phyloP scores from a whole-genome alignment of 2,888 invertebrate genomes.

The Selenia dentaria region DNA sequence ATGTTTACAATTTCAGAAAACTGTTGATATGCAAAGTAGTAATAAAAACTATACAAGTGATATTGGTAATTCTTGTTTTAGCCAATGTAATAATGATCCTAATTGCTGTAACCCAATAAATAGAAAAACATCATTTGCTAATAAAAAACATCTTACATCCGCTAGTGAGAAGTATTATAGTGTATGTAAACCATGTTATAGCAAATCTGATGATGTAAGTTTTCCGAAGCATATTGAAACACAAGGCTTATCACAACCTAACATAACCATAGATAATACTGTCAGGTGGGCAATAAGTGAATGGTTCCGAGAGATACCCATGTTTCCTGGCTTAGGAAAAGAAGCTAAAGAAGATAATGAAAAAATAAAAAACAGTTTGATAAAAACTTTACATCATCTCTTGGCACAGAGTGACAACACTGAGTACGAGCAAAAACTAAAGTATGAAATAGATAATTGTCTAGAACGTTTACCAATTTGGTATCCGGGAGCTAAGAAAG shows the following conservation, averaged over 20 bases:
- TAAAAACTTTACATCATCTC: constrained; percentile 44
- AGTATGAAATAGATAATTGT: constrained; percentile 43
- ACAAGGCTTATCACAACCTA: constrained; percentile 12
- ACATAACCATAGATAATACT: constrained; percentile 35
- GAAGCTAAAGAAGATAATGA: constrained; percentile 41
- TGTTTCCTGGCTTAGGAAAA: constrained; percentile 36
- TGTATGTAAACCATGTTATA: not conserved
- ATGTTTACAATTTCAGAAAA: too few relatives aligned
- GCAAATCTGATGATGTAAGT: constrained; percentile 5
- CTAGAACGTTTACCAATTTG: constrained; percentile 47
- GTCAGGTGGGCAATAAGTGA: constrained; percentile 40
- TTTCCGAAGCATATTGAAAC: constrained; percentile 11
- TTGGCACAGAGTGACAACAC: constrained; percentile 20
- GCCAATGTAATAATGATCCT: not conserved
- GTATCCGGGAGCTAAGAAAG: constrained; percentile 39
- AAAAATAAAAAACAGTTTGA: constrained; percentile 43
- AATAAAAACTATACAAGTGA: not conserved
- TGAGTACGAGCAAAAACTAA: constrained; percentile 40
- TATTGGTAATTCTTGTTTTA: not conserved
- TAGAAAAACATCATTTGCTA: not conserved
- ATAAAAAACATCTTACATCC: not conserved
- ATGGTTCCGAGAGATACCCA: constrained; percentile 51
- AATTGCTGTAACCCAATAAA: not conserved
- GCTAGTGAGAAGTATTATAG: not conserved
- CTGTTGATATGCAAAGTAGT: not conserved